Evolutionary conservation across 2,113 vertebrate species (phyloP), one percentile per base, ranked within the genome.

Genomic region (Mionectes macconnelli): DNA sequence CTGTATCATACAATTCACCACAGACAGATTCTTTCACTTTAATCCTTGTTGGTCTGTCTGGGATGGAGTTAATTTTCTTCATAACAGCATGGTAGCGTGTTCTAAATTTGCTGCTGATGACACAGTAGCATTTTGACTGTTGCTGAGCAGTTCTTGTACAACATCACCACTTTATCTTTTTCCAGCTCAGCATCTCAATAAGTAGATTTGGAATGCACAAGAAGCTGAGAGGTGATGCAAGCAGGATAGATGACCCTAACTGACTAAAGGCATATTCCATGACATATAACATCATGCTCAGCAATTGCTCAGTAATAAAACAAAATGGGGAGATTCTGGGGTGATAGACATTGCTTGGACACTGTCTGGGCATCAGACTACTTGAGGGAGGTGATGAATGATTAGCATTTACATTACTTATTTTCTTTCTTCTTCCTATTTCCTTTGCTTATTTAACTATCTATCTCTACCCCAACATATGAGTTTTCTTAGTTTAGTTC

Each of bases 251-350:
- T 69, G 37, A 67, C 25, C 15, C 17, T 84, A 64, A 59, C 8
- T 72, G 35, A 86, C 7, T 40, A 60, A 83, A 56, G 5, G 19
- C 25, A 50, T 33, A 44, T 52, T 50, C 37, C 18, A 5, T 44
- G 50, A 22, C 22, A 16, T 28, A 23, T 22, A 50, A 55, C 23
- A 49, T 31, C 66, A 55, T 33, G 12, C 4, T 86, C 33, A 60
- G 35, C 27, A 83, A 40, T 35, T 69, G 6, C 47, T 90, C 17
- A 60, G 28, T 60, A 60, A 42, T 33, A 42, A 69, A 59, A 40
- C 1, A 45, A 30, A 79, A 5, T 1, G 0, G 7, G 8, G 6
- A 3, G 7, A 30, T 55, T 49, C 53, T 40, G 16, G 11, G 53
- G 59, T 1, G 1, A 5, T 21, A 66, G 13, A 4, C 5, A 9